Base-by-base conservation (phyloP, 2,888 invertebrate species). In the Seira ritae region DNA sequence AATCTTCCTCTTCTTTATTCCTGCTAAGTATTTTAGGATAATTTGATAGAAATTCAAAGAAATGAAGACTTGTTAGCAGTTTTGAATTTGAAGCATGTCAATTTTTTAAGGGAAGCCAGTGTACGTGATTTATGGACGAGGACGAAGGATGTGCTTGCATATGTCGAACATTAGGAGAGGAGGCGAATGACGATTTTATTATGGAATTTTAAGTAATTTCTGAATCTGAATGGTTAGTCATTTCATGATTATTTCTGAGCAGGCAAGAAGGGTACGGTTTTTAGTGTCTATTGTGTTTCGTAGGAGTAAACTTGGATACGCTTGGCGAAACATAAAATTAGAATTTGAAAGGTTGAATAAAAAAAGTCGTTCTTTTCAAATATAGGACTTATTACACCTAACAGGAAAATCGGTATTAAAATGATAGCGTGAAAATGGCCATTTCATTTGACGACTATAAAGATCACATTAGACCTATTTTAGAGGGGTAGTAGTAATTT, bases 61-160 rank as follows among this genome's bases (percentile, higher is more conserved):
- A 50, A 12, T 4, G 50, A n/a, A 50, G 50, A 15, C 50, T 50
- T 50, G 50, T 50, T 50, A 50, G 50, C 15, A 50, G 31, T 50
- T 50, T 50, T 50, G 50, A 50, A 50, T 50, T 50, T 50, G 50
- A 50, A 50, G 50, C 50, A 50, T 50, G 50, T 50, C 50, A 50
- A 50, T 50, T 50, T 50, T n/a, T n/a, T n/a, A n/a, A n/a, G n/a
- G n/a, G n/a, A 15, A 50, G 12, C 12, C 17, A 50, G 50, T 4
- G 31, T 50, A 50, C 50, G 50, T 50, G 50, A 50, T 50, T 50
- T 50, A 50, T 15, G 50, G 15, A 31, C 31, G 3, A 31, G 31
- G 50, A 50, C 50, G 50, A 3, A 50, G 50, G 50, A 50, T 8
- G 12, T 42, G 50, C 50, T 50, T 31, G 8, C 50, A 50, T 50